phyloP scores from a whole-genome alignment of 2,888 invertebrate genomes.

The Ennomos erosarius region DNA sequence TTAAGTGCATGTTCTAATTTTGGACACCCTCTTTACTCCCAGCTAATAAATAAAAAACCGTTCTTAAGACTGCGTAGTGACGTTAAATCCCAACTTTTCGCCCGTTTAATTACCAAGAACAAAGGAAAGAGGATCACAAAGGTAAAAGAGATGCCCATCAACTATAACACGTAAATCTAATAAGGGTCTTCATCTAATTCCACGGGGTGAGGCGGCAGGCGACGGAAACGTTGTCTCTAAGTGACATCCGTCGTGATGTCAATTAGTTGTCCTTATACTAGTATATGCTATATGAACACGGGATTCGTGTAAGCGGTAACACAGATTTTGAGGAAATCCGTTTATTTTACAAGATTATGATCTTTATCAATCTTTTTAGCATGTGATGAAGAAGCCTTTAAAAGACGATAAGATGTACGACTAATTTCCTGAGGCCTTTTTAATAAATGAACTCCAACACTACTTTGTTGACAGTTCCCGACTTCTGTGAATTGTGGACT shows the following conservation, averaged over 20 bases:
- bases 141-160: constrained; percentile 41
- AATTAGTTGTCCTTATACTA: constrained; percentile 55
- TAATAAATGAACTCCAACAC: too few relatives aligned
- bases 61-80: constrained; percentile 15
- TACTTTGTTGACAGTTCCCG: too few relatives aligned
- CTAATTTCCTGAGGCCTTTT: too few relatives aligned
- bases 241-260: constrained; percentile 66
- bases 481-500: too few relatives aligned
- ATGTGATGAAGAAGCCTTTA: too few relatives aligned
- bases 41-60: constrained; percentile 17
- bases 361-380: too few relatives aligned
- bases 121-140: constrained; percentile 37
- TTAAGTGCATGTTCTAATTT: background rate
- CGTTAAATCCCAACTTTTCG: constrained; percentile 26
- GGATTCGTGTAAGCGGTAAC: constrained; percentile 2
- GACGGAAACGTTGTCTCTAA: constrained; percentile 46
- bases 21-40: background rate
- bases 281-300: constrained; percentile 2
- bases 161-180: constrained; percentile 48
- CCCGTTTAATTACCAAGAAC: constrained; percentile 31
- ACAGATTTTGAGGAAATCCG: background rate
- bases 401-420: too few relatives aligned
- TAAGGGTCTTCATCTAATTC: constrained; percentile 49
- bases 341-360: too few relatives aligned
- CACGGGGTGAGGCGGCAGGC: constrained; percentile 44